phyloP scores from a whole-genome alignment of 1,140 invertebrate genomes.

The Telenomus remus region DNA sequence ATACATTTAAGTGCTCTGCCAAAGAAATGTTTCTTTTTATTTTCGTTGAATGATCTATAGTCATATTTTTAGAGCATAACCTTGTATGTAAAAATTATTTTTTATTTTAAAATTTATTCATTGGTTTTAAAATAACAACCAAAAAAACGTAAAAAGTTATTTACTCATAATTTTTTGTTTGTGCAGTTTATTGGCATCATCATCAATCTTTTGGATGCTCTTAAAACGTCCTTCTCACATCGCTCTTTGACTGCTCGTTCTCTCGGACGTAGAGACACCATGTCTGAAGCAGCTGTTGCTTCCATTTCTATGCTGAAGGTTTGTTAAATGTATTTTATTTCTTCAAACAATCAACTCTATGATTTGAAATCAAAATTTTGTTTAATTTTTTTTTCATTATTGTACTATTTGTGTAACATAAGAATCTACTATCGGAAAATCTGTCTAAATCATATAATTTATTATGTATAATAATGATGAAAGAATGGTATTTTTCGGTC shows the following conservation, averaged over 20 bases:
- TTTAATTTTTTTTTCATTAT: too few relatives aligned
- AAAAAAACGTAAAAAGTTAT: constrained; percentile 14
- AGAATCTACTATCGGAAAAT: too few relatives aligned
- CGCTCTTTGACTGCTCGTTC: constrained; percentile 87
- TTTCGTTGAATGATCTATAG: constrained; percentile 10
- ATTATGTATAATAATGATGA: too few relatives aligned
- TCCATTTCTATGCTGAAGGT: constrained; percentile 90
- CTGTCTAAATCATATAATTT: too few relatives aligned
- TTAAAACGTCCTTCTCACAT: constrained; percentile 93
- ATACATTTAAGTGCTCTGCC: constrained; percentile 35
- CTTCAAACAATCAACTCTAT: too few relatives aligned
- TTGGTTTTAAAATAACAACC: too few relatives aligned
- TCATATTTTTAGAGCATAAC: background rate
- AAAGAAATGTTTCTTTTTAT: constrained; percentile 52
- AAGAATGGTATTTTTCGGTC: too few relatives aligned
- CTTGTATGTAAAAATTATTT: background rate
- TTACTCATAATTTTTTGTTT: constrained; percentile 48
- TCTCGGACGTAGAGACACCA: constrained; percentile 87
- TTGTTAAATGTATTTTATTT: too few relatives aligned
- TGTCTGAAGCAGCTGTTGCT: constrained; percentile 90
- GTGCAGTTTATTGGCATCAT: constrained; percentile 92
- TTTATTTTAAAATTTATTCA: too few relatives aligned
- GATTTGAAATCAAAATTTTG: too few relatives aligned
- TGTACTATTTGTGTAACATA: too few relatives aligned
- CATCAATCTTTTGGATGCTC: constrained; percentile 89